phyloP scores from a whole-genome alignment of 2,797 vertebrate genomes.

The Cirrhinus molitorella region DNA sequence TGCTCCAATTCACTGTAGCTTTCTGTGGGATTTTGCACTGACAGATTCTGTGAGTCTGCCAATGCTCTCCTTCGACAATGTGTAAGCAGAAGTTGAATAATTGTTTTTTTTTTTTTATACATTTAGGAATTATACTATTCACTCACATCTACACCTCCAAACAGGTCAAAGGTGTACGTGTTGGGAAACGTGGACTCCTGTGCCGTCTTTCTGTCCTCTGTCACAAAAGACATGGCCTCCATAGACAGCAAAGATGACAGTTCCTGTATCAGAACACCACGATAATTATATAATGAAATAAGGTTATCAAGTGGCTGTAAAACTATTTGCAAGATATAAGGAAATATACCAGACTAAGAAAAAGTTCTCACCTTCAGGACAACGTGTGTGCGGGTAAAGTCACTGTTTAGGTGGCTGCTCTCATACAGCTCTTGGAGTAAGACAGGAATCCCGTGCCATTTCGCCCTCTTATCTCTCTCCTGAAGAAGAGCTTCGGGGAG shows the following conservation, averaged over 20 bases:
- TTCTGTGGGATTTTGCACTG: background rate
- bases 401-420: constrained; percentile 94
- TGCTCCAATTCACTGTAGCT: background rate
- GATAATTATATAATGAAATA: background rate
- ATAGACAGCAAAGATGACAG: constrained; percentile 96
- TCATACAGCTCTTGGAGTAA: constrained; percentile 91
- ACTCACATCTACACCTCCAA: constrained; percentile 96
- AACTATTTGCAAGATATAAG: background rate
- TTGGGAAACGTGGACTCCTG: constrained; percentile 88
- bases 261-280: constrained; percentile 76
- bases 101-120: background rate
- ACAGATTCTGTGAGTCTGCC: background rate
- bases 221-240: constrained; percentile 98
- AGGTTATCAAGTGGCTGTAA: background rate
- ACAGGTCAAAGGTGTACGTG: constrained; percentile 97
- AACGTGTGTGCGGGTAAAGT: constrained; percentile 91
- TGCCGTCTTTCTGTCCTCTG: constrained; percentile 92
- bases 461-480: constrained; percentile 92
- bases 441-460: constrained; percentile 96
- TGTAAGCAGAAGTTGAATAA: background rate
- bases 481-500: constrained; percentile 90
- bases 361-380: constrained; percentile 88
- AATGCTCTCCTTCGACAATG: background rate
- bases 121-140: background rate
- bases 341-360: background rate